Conservation (phyloP, 1,140 invertebrate genomes). For the Formica selysi region DNA sequence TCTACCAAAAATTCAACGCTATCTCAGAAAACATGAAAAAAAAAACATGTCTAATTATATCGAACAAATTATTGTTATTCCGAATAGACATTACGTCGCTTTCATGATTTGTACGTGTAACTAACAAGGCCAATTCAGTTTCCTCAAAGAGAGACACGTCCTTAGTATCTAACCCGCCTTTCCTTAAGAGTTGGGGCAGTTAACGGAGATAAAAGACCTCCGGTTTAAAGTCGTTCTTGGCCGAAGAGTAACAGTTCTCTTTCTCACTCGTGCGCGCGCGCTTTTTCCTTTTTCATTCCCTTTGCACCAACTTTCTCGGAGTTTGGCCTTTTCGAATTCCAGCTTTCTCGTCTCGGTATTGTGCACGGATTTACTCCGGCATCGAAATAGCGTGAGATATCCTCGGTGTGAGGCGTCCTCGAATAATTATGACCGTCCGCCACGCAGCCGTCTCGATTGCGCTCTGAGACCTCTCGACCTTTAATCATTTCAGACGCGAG, state of each 20-base stretch:
- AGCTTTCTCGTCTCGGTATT: neutral
- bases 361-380: constrained; percentile 51
- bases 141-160: constrained; percentile 49
- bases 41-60: constrained; percentile 2
- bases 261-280: constrained; percentile 7
- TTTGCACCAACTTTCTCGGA: constrained; percentile 41
- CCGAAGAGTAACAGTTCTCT: constrained; percentile 60
- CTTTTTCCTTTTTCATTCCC: constrained; percentile 34
- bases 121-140: constrained; percentile 67
- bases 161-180: constrained; percentile 51
- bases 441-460: neutral
- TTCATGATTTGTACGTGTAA: constrained; percentile 44
- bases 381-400: constrained; percentile 26
- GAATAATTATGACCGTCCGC: constrained; percentile 42
- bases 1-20: neutral
- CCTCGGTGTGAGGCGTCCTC: neutral
- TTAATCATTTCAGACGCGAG: constrained; percentile 67
- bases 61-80: constrained; percentile 29
- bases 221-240: constrained; percentile 65
- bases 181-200: constrained; percentile 56
- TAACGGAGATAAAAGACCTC: constrained; percentile 70
- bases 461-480: constrained; percentile 23
- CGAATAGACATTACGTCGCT: constrained; percentile 28
- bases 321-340: constrained; percentile 38
- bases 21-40: neutral